Evolutionary conservation across 1,140 invertebrate genomes (phyloP).

Genomic region (Drosophila insularis): DNA sequence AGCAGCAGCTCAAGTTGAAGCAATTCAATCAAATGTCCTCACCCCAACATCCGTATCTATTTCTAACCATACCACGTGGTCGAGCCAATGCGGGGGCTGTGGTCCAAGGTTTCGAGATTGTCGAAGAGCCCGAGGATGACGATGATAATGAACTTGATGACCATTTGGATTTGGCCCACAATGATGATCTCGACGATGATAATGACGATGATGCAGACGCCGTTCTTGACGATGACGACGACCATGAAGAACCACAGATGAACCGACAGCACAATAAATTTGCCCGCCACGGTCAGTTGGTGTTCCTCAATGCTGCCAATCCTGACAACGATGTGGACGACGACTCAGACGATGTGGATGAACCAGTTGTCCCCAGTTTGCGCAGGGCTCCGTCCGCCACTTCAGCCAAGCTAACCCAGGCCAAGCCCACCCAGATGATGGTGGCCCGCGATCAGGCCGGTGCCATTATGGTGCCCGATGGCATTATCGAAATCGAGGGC

Average conservation of each 20-base stretch:
- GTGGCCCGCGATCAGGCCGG: conserved; percentile 72
- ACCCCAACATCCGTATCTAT: conserved; percentile 59
- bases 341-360: conserved; percentile 16
- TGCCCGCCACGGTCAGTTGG: conserved; percentile 42
- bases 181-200: conserved; percentile 14
- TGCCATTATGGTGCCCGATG: conserved; percentile 78
- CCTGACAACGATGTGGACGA: conserved; percentile 40
- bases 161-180: neutral
- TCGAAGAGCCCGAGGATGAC: conserved; percentile 39
- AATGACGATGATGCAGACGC: neutral
- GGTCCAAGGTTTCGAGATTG: conserved; percentile 64
- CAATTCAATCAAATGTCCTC: conserved; percentile 1
- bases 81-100: conserved; percentile 63
- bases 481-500: conserved; percentile 77
- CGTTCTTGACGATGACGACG: conserved; percentile 41
- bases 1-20: conserved; percentile 18
- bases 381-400: conserved; percentile 11
- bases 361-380: neutral
- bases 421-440: conserved; percentile 70
- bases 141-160: conserved; percentile 12
- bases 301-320: conserved; percentile 10
- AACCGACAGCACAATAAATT: conserved; percentile 38
- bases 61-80: conserved; percentile 61
- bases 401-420: conserved; percentile 46
- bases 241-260: neutral